Base-by-base conservation (phyloP, 2,797 vertebrate genomes). In the Acanthornis magna region DNA sequence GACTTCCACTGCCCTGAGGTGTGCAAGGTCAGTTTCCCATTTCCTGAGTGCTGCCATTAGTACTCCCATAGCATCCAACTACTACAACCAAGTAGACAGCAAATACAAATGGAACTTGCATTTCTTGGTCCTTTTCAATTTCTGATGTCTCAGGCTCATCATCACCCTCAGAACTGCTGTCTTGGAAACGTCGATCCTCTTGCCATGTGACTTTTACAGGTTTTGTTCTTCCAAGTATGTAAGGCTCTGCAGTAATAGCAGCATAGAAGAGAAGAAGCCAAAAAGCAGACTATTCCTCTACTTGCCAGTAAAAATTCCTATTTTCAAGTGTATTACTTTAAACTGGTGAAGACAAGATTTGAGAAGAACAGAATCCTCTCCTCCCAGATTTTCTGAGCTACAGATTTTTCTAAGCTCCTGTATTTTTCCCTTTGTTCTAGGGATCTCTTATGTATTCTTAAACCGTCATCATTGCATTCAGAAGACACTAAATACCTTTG, bases 151-250 rank as follows among this genome's bases (percentile, higher is more conserved):
- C 97, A 17, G 96, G 48, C 13, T 98, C 96, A 9, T 98, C 98
- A 7, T 98, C 98, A 3, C 98, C 98, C 68, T 99, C 99, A 11
- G 99, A 99, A 97, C 98, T 99, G 98, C 99, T 99, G 94, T 99
- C 99, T 61, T 98, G 98, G 96, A 99, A 98, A 93, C 96, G 97
- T 48, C 98, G 98, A 91, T 99, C 98, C 92, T 97, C 98, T 85
- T 98, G 98, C 99, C 98, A 99, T 4, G 97, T 91, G 65, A 98
- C 96, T 97, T 98, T 98, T 12, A 97, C 91, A 5, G 96, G 95
- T 84, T 98, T 98, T 91, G 98, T 97, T 55, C 78, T 80, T 97
- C 98, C 98, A 40, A 96, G 63, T 83, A 95, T 81, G 34, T 99
- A 99, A 38, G 98, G 97, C 5, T 97, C 98, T 98, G 81, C 25